Evolutionary conservation across 2,888 invertebrate genomes (phyloP).

Genomic region (Hetaerina titia): DNA sequence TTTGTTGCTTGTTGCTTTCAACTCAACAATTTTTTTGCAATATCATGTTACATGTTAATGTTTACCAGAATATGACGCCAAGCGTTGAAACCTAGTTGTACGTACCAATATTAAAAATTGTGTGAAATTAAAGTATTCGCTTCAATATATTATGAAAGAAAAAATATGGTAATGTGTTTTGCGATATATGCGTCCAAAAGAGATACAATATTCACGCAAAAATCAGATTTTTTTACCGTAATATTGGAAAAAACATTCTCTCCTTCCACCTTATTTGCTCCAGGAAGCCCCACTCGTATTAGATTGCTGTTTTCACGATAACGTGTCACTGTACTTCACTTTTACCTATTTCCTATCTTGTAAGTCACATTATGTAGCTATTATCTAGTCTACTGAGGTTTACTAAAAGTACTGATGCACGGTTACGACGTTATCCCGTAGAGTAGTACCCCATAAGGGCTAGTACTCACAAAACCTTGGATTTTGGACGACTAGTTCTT

Average conservation of each 20-base stretch:
- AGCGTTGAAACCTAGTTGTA: too few relatives aligned
- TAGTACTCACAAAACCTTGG: neutral
- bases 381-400: neutral
- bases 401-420: neutral
- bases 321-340: neutral
- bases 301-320: neutral
- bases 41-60: too few relatives aligned
- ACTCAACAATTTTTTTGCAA: too few relatives aligned
- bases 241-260: neutral
- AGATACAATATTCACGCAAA: neutral
- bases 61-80: too few relatives aligned
- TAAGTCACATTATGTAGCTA: neutral
- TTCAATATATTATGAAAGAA: too few relatives aligned
- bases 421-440: neutral
- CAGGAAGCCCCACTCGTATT: neutral
- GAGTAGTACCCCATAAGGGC: neutral
- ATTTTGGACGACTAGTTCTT: neutral
- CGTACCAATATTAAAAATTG: too few relatives aligned
- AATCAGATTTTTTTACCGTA: neutral
- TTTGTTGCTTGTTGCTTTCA: too few relatives aligned
- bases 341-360: neutral
- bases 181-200: neutral
- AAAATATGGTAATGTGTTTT: too few relatives aligned
- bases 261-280: neutral
- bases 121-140: too few relatives aligned